Evolutionary conservation across 2,888 invertebrate genomes (phyloP).

Genomic region (Erebia aethiops): DNA sequence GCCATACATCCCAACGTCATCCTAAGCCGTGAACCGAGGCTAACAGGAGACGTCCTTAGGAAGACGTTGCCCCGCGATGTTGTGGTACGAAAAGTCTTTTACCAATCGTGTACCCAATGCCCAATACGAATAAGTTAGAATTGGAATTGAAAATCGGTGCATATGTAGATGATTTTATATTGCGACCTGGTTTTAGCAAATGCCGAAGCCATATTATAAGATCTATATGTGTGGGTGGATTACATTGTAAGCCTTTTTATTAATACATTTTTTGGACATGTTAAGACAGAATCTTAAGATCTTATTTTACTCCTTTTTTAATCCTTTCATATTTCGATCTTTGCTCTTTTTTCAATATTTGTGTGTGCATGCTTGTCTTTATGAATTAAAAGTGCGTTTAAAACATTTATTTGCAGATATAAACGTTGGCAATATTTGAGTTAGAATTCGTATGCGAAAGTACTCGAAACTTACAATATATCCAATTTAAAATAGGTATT

Average conservation of each 20-base stretch:
- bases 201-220: neutral
- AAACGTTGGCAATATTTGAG: neutral
- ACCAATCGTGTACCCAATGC: too few relatives aligned
- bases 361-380: neutral
- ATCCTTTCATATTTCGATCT: neutral
- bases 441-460: too few relatives aligned
- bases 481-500: too few relatives aligned
- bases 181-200: neutral
- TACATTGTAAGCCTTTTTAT: constrained; percentile 13
- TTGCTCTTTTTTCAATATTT: neutral
- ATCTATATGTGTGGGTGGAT: constrained; percentile 1
- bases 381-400: neutral
- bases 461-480: too few relatives aligned
- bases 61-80: too few relatives aligned
- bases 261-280: neutral
- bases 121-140: neutral
- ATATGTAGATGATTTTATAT: neutral
- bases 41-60: too few relatives aligned
- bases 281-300: neutral
- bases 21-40: too few relatives aligned
- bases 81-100: too few relatives aligned
- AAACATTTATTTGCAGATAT: neutral
- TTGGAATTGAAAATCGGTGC: neutral
- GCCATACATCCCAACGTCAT: too few relatives aligned
- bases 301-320: neutral